A percentile compares a stretch with the other conserved stretches of the same genome.
phyloP scores from a whole-genome alignment of 1,140 invertebrate species.

The Ptiloglossa arizonensis region DNA sequence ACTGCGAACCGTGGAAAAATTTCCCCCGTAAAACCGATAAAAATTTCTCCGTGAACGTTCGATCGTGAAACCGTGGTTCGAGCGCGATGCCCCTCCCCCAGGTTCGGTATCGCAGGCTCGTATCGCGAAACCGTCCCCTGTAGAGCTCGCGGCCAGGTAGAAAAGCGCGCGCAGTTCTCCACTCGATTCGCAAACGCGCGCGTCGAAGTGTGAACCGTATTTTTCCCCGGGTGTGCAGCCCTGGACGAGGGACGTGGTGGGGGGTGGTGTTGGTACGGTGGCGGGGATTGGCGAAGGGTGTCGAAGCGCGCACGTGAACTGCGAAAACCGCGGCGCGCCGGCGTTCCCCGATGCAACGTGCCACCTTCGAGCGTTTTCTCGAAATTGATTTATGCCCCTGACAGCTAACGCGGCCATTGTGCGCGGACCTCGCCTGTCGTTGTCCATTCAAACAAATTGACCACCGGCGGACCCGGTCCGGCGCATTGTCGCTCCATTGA shows the following conservation, averaged over 20 bases:
- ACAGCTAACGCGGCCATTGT: constrained; percentile 68
- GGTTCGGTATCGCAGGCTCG: no score
- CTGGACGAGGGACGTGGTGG: neutral
- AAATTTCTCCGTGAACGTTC: no score
- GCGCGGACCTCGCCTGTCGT: constrained; percentile 57
- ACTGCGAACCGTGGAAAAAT: no score
- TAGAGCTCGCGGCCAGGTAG: neutral
- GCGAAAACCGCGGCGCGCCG: constrained; percentile 34
- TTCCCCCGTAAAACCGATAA: no score
- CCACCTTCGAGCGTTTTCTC: constrained; percentile 65
- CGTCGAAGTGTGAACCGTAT: constrained; percentile 17
- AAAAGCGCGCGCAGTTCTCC: neutral
- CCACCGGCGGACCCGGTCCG: constrained; percentile 57
- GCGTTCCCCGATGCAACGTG: constrained; percentile 41
- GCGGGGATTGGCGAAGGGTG: neutral
- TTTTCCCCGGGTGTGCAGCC: neutral
- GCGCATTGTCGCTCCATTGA: constrained; percentile 68
- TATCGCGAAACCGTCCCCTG: neutral
- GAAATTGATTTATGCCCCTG: constrained; percentile 72
- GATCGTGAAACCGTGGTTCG: no score
- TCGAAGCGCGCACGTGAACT: constrained; percentile 21
- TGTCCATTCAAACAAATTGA: constrained; percentile 76
- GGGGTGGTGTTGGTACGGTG: neutral
- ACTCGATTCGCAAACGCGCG: neutral
- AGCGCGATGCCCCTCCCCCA: no score